A percentile compares a stretch with the other conserved stretches of the same genome.
Evolutionary conservation across 2,113 vertebrate genomes (phyloP).

Genomic region (Petrocephalus zakoni): DNA sequence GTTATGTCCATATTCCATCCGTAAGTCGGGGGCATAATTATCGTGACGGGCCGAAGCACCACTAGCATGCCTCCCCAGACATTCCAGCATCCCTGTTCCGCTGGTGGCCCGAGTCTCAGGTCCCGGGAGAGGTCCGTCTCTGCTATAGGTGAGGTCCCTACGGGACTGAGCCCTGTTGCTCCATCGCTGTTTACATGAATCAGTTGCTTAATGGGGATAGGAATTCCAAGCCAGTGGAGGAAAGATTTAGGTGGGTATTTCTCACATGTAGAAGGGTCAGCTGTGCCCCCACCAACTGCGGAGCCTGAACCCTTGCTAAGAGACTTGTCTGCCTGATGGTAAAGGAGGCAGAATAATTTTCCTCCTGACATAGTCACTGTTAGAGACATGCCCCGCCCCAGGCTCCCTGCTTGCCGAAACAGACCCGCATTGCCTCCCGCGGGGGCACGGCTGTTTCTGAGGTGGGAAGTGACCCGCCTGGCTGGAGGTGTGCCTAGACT

Average conservation of each 20-base stretch:
- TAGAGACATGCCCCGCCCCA: background rate
- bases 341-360: constrained; percentile 11
- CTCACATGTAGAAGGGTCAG: background rate
- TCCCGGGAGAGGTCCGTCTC: no score
- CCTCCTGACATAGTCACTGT: background rate
- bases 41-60: background rate
- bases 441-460: background rate
- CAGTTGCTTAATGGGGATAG: background rate
- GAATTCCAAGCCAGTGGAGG: background rate
- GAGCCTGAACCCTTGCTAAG: constrained; percentile 35
- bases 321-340: constrained; percentile 46
- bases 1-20: background rate
- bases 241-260: background rate
- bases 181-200: background rate
- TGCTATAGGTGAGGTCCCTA: no score
- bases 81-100: no score
- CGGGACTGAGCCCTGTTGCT: background rate
- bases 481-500: background rate
- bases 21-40: background rate
- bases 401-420: background rate
- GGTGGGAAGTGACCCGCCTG: background rate
- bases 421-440: background rate
- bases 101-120: no score
- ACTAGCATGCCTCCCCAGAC: background rate
- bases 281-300: constrained; percentile 29